Base-by-base conservation (phyloP, 2,113 vertebrate genomes). In the Halichoerus grypus region DNA sequence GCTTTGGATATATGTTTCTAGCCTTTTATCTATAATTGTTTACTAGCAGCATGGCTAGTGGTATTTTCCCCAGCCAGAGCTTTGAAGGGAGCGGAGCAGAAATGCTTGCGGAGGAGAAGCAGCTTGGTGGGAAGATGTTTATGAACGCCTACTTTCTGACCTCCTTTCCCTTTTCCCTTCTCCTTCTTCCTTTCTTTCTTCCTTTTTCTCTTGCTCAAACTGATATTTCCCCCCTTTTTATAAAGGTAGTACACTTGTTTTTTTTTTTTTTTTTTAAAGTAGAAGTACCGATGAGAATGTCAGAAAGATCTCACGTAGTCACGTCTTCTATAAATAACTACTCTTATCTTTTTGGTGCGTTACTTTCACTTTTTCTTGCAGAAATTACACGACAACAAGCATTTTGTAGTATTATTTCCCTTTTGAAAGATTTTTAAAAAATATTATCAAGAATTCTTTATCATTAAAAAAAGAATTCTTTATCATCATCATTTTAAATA, bases 1-100 rank as follows among this genome's bases (percentile, higher is more conserved):
- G 13, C n/a, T 4, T 7, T 24, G 61, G 36, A 6, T 63, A 46
- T n/a, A 39, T 6, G 26, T 77, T 57, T 53, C 65, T 7, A 4
- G 79, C 26, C 61, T 95, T 67, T 95, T 51, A 33, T 80, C 90
- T 55, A 16, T 0, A 11, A 21, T 94, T 51, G 86, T 69, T 82
- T 12, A 24, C 39, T 21, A 39, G 39, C 28, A 86, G 74, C 33
- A 0, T 10, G 13, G 55, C 39, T 18, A 2, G 15, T 0, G 10
- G 3, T 15, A 22, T 36, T 87, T 28, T 33, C 53, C 42, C 51
- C 3, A 2, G 21, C 31, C 19, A 11, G 65, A 53, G 91, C 81
- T 95, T 83, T 87, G 83, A 97, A 90, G 88, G 55, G 69, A 72
- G 57, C n/a, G 61, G 67, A 79, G 57, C 31, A 76, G 87, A 82